Base-by-base conservation (phyloP, 2,797 vertebrate genomes). In the Eulemur mongoz region DNA sequence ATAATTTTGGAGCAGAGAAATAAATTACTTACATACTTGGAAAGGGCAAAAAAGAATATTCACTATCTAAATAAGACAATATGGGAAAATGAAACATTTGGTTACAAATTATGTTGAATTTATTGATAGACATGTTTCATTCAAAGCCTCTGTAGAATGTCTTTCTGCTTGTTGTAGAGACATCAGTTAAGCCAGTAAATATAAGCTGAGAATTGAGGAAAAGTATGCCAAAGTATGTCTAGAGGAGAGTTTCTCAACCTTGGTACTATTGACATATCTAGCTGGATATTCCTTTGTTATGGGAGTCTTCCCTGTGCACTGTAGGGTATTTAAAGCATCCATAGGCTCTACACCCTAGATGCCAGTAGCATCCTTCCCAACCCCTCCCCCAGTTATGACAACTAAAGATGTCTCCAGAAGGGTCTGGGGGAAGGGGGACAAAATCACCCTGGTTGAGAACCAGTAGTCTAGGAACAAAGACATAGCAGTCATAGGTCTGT, bases 281-380 rank as follows among this genome's bases (percentile, higher is more conserved):
- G 14, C 15, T 75, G 38, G 27, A 11, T 52, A 23, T 20, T 72
- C 14, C n/a, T 52, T 5, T 48, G 12, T 40, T 48, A 22, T 12
- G 22, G 32, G 43, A 35, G 20, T 5, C 4, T 54, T 43, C 7
- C 12, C 38, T 43, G 7, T 38, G 10, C 2, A 32, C 30, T 38
- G 13, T 2, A 61, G n/a, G 35, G 10, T 48, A 10, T 22, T 85
- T 22, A 70, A 14, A 69, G 38, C 13, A 27, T 5, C 32, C 14
- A 5, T 1, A 50, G 5, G 43, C 52, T 72, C 7, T 59, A 3
- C 38, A 67, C 7, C 23, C 4, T 22, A 40, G 25, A 48, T 54
- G 18, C 7, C 35, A 69, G 10, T 35, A 69, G 54, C 0, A 73
- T 17, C 0, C 11, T 6, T 11, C 0, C 6, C 11, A 59, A 27